These are phyloP conservation scores for Seriola aureovittata DNA, from an alignment of 2,113 vertebrate genomes.

Conservation along the genomic window DNA sequence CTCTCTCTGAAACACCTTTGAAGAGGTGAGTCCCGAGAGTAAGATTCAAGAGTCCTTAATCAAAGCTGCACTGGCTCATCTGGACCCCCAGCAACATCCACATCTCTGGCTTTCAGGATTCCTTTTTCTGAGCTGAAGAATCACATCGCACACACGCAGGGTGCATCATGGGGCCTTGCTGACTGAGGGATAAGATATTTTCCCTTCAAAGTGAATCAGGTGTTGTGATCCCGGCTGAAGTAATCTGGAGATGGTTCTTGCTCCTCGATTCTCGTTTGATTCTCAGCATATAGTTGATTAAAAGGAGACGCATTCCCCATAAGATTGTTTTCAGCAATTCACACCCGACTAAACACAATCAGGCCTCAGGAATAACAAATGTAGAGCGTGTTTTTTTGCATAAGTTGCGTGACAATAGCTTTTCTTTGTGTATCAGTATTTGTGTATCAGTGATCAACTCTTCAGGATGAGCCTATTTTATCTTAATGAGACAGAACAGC, in stretches of 20 bases:
- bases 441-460: not conserved
- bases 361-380: not conserved
- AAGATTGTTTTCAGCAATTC: not conserved
- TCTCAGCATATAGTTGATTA: slow-evolving; percentile 45
- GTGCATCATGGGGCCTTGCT: slow-evolving; percentile 31
- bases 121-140: slow-evolving; percentile 7
- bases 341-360: not conserved
- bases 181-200: slow-evolving; percentile 20
- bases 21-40: slow-evolving; percentile 1
- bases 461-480: not conserved
- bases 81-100: slow-evolving; percentile 32
- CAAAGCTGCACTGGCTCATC: slow-evolving; percentile 39
- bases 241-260: slow-evolving; percentile 13
- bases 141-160: slow-evolving; percentile 3
- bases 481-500: not conserved
- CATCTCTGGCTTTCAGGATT: not conserved
- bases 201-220: slow-evolving; percentile 51
- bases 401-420: not conserved
- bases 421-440: not conserved
- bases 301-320: not conserved
- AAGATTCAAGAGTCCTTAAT: slow-evolving; percentile 28
- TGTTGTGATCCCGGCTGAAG: slow-evolving; percentile 35
- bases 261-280: slow-evolving; percentile 23
- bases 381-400: not conserved
- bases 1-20: slow-evolving; percentile 31